Base-by-base conservation (phyloP, 2,888 invertebrate genomes). In the Priocnemis perturbator region DNA sequence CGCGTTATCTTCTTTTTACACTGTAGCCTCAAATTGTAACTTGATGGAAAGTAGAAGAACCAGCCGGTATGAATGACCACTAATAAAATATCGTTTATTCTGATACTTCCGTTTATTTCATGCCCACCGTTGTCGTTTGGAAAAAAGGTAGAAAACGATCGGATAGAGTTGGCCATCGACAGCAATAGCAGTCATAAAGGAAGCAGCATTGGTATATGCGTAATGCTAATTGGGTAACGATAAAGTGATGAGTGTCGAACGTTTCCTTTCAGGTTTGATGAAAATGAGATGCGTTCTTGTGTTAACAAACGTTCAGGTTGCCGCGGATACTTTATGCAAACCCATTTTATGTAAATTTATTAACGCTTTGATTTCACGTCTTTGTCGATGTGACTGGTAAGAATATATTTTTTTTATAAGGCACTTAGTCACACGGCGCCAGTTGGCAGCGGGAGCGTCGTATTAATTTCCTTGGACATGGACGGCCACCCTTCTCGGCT, bases 401-500 rank as follows among this genome's bases (percentile, higher is more conserved):
- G 37, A 37, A 11, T 37, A 37, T 11, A 37, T 9, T 37, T 37
- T 26, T 1, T 9, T 37, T 37, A 37, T 3, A 7, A 37, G 21
- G 15, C 30, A 56, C 14, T 23, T 78, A 82, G 20, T 83, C 82
- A 72, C 89, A 90, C 2, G 87, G 87, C 0, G 86, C 86, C 17
- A 87, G 70, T 57, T 86, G 87, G 87, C 94, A 95, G 71, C 92
- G 90, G 56, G 92, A 90, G 69, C 92, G 91, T 72, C 92, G 91
- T n/a, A 89, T 83, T 67, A 94, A 86, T 67, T 91, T 91, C 71
- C 88, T 89, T 0, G 94, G 93, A 81, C 95, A 95, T 0, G 91
- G 87, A 74, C 90, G 91, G 15, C 94, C 94, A 2, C 93, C 94
- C 73, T 93, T 92, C 60, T 91, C 90, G 0, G 94, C 90, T 70